These are phyloP conservation scores for Corythornis madagascariensis DNA, from an alignment of 2,113 vertebrate species.

Conservation along the genomic window DNA sequence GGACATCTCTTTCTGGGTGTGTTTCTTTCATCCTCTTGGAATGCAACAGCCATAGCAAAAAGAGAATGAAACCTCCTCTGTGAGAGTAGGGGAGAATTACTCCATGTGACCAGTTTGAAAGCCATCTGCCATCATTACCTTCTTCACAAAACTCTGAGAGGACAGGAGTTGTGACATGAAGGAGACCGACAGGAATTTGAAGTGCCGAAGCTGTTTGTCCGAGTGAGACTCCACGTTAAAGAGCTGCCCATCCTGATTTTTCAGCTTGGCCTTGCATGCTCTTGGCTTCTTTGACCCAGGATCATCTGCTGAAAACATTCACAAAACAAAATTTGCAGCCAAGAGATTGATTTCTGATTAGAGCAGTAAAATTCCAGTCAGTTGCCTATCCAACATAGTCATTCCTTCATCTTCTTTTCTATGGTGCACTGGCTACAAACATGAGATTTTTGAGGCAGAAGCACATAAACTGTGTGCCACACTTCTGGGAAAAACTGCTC, in stretches of 20 bases:
- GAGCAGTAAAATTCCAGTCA: background rate
- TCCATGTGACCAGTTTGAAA: background rate
- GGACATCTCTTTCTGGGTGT: background rate
- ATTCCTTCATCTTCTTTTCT: background rate
- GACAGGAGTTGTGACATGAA: constrained; percentile 91
- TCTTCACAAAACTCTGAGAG: constrained; percentile 84
- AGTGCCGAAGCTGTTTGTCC: constrained; percentile 91
- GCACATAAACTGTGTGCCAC: background rate
- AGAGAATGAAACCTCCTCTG: background rate
- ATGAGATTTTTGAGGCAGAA: background rate
- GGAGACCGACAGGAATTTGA: constrained; percentile 90
- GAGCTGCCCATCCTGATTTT: constrained; percentile 76
- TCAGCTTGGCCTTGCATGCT: constrained; percentile 38
- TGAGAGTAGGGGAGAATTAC: background rate
- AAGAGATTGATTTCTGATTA: background rate
- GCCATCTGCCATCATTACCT: constrained; percentile 75
- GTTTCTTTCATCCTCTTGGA: background rate
- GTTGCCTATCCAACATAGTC: background rate
- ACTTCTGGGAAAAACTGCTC: background rate
- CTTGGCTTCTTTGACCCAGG: constrained; percentile 30
- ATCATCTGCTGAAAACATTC: constrained; percentile 64
- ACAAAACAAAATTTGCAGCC: background rate
- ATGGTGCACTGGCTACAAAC: no score
- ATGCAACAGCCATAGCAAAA: background rate
- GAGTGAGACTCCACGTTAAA: constrained; percentile 86